phyloP scores from a whole-genome alignment of 2,113 vertebrate species.

The Panurus biarmicus region DNA sequence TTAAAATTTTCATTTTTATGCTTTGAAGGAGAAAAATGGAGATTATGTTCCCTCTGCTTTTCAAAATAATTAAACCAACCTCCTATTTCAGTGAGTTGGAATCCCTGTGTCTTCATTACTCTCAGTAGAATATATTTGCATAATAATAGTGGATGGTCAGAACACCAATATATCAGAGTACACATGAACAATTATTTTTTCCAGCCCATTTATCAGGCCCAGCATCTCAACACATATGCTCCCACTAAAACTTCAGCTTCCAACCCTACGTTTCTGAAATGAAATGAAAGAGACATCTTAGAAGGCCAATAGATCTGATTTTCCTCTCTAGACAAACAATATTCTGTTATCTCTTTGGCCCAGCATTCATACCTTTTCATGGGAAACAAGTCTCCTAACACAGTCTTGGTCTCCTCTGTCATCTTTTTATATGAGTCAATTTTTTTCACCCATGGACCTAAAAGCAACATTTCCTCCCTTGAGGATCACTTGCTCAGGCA shows the following conservation, averaged over 20 bases:
- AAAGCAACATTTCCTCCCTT: not conserved
- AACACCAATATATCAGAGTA: slow-evolving; percentile 15
- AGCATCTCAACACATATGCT: not conserved
- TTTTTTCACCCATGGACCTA: not conserved
- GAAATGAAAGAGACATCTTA: not conserved
- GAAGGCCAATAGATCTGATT: not conserved
- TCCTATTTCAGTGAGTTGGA: not conserved
- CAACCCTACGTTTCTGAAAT: not conserved
- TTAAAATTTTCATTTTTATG: not conserved
- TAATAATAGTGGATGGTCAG: slow-evolving; percentile 23
- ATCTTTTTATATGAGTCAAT: not conserved
- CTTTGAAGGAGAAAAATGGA: not conserved
- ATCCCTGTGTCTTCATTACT: slow-evolving; percentile 7
- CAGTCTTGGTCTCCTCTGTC: not conserved
- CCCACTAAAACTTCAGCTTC: not conserved
- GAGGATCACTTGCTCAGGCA: not conserved
- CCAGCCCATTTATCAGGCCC: not conserved
- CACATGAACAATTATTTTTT: slow-evolving; percentile 1
- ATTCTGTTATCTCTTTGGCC: not conserved
- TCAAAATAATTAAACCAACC: slow-evolving; percentile 14
- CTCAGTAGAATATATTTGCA: slow-evolving; percentile 30
- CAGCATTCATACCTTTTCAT: not conserved
- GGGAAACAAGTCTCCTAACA: not conserved
- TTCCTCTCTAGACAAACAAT: not conserved
- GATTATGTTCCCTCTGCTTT: not conserved